Percentiles rank a stretch among this genome's conserved stretches.
phyloP scores from a whole-genome alignment of 1,140 invertebrate species.

The Ephestia elutella region DNA sequence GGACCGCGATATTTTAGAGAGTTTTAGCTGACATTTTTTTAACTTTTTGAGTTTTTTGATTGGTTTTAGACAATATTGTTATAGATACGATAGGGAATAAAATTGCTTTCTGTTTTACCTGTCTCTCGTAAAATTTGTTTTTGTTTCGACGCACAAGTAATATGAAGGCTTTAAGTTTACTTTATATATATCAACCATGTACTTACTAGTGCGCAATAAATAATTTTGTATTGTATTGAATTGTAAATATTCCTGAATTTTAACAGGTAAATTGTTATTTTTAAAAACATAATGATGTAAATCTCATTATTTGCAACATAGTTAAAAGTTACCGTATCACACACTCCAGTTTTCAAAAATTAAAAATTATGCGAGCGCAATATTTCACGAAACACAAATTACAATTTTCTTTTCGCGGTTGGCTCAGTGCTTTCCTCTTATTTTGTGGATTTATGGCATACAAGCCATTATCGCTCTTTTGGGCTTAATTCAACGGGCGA shows the following conservation, averaged over 20 bases:
- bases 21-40: neutral
- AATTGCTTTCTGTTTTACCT: too few species aligned
- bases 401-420: conserved; percentile 3
- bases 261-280: too few species aligned
- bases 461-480: neutral
- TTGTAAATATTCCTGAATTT: too few species aligned
- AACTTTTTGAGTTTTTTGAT: neutral
- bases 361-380: conserved; percentile 2
- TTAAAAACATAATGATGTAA: too few species aligned
- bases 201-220: too few species aligned
- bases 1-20: neutral
- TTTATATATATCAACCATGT: too few species aligned
- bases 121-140: too few species aligned
- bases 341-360: neutral
- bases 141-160: too few species aligned
- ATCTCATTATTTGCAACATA: neutral
- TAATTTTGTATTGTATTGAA: too few species aligned
- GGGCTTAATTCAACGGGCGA: neutral
- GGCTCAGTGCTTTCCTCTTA: neutral
- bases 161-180: too few species aligned
- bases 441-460: neutral
- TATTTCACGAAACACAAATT: conserved; percentile 3
- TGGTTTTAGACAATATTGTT: neutral
- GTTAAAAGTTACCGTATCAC: neutral
- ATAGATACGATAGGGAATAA: too few species aligned